Evolutionary conservation across 2,888 invertebrate genomes (phyloP), one percentile per base, ranked within the genome.

Genomic region (Augiades crinisus): DNA sequence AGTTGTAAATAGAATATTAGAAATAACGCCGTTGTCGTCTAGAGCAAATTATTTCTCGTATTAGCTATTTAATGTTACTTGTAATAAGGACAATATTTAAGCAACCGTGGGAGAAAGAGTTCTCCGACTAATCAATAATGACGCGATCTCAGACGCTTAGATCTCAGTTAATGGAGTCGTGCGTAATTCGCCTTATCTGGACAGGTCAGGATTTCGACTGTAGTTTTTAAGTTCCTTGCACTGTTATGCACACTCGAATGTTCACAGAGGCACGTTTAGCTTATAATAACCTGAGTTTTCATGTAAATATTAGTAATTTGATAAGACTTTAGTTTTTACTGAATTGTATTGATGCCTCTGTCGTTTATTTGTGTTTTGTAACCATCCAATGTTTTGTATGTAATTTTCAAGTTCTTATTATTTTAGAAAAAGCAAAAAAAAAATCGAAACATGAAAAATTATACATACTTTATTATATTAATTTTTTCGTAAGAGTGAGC

Each of bases 321-420:
- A 64, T 73, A 70, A 70, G 68, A 68, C 58, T 65, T 68, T 72
- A 70, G 64, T 65, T 74, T 70, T 67, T 56, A 60, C 64, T 54
- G 50, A 57, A 66, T 67, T 57, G 54, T 67, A 64, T 65, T n/a
- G 61, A 61, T 67, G 68, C 63, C 63, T 69, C 67, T 70, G 65
- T 67, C 67, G 58, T 71, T 77, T 76, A 65, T 81, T 79, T 79
- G 76, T 81, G 76, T 81, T 77, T 75, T 77, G 59, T 78, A 73
- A 74, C 64, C 65, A 56, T 56, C 57, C 63, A 65, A 69, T 67
- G 36, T 33, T 50, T 43, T 50, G 41, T 43, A 50, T 19, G 34
- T 50, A 34, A 27, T 43, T 36, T 43, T 22, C 40, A 31, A 22
- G 17, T 47, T 46, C 24, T 59, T 71, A 72, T 72, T 71, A 65